Evolutionary conservation across 2,888 invertebrate species (phyloP).

Genomic region (Chloromyia formosa): DNA sequence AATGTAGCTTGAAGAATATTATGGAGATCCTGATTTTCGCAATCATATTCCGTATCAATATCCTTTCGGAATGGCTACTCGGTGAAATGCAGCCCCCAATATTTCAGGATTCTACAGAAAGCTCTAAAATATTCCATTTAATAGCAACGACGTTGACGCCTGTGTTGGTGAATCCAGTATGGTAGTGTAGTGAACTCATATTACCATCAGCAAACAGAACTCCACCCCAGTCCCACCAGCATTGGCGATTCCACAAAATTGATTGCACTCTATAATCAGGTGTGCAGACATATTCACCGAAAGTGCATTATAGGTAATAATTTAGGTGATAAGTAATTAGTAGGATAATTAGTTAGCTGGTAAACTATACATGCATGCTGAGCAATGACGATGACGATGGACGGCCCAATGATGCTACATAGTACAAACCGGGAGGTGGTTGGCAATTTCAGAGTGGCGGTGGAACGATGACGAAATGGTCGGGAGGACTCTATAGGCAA

Average conservation of each 20-base stretch:
- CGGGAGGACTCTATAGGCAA: neutral
- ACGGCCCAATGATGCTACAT: neutral
- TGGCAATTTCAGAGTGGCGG: neutral
- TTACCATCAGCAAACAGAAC: no score
- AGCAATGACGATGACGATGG: conserved; percentile 1
- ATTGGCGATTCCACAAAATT: conserved; percentile 15
- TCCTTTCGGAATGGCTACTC: no score
- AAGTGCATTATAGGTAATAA: conserved; percentile 46
- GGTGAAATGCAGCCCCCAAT: no score
- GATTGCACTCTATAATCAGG: conserved; percentile 29
- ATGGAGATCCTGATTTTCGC: no score
- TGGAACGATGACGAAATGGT: neutral
- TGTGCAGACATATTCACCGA: conserved; percentile 2
- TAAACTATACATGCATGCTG: conserved; percentile 20
- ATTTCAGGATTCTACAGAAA: no score
- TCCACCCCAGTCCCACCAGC: neutral
- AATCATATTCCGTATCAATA: no score
- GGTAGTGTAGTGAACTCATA: no score
- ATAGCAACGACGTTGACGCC: no score
- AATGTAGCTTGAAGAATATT: no score
- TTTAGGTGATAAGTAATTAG: conserved; percentile 50
- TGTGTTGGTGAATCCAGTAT: no score
- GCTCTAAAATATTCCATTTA: no score
- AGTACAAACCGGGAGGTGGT: no score
- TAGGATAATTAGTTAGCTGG: conserved; percentile 47